phyloP scores from a whole-genome alignment of 1,140 invertebrate species.

The Yoshiicerus persimilis region DNA sequence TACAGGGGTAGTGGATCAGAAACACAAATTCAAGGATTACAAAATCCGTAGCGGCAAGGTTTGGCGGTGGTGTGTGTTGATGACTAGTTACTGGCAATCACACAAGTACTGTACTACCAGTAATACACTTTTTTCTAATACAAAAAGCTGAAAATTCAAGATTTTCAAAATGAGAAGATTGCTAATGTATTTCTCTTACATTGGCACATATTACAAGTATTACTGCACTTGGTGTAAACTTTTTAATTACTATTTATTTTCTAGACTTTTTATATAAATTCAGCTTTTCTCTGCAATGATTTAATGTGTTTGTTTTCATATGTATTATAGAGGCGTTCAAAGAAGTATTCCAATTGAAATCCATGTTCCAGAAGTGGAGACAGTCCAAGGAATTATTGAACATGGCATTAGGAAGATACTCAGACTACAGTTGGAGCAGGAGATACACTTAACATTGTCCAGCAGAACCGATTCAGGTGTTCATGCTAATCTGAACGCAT shows the following conservation, averaged over 20 bases:
- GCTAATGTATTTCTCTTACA: slow-evolving; percentile 42
- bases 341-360: neutral
- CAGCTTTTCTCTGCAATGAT: no score
- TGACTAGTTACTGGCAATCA: no score
- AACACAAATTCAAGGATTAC: no score
- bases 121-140: no score
- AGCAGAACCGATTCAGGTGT: slow-evolving; percentile 47
- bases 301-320: neutral
- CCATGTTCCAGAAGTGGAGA: neutral
- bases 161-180: slow-evolving; percentile 11
- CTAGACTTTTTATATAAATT: no score
- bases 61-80: no score
- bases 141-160: neutral
- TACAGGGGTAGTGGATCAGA: no score
- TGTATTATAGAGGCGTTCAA: neutral
- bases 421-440: neutral
- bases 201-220: slow-evolving; percentile 46
- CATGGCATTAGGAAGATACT: slow-evolving; percentile 30
- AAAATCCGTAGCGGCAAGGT: no score
- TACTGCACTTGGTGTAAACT: no score
- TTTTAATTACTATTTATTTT: no score
- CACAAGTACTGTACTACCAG: no score
- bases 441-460: neutral
- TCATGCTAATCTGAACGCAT: slow-evolving; percentile 31
- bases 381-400: slow-evolving; percentile 46